Evolutionary conservation across 2,888 invertebrate species (phyloP).

Genomic region (Tipula confusa): DNA sequence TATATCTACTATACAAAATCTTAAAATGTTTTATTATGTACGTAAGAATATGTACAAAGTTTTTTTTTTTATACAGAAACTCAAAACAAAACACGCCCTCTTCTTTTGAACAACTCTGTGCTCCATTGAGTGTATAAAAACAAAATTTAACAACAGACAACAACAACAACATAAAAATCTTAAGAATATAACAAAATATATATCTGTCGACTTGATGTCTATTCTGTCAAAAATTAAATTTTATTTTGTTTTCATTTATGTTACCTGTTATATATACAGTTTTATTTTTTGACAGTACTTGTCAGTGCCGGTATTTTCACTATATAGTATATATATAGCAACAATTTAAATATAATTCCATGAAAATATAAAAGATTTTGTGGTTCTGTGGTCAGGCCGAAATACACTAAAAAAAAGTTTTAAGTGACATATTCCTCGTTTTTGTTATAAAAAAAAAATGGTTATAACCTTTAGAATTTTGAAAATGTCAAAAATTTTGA

Average conservation of each 20-base stretch:
- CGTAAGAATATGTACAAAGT: not conserved
- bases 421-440: conserved; percentile 9
- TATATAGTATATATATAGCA: not conserved
- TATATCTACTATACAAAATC: not conserved
- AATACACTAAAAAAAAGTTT: not conserved
- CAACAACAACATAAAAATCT: not conserved
- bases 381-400: not conserved
- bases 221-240: conserved; percentile 28
- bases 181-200: not conserved
- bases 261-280: not conserved
- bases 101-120: not conserved
- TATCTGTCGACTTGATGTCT: conserved; percentile 29
- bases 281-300: not conserved
- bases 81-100: not conserved
- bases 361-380: conserved; percentile 7
- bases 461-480: not conserved
- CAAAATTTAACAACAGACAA: no score
- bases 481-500: conserved; percentile 20
- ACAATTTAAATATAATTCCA: no score
- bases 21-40: not conserved
- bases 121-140: not conserved
- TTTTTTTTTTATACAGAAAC: not conserved
- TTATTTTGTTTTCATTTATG: not conserved
- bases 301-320: conserved; percentile 27
- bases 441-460: not conserved